Evolutionary conservation across 2,888 invertebrate species (phyloP), one percentile per base, ranked within the genome.

Genomic region (Tinea pellionella): DNA sequence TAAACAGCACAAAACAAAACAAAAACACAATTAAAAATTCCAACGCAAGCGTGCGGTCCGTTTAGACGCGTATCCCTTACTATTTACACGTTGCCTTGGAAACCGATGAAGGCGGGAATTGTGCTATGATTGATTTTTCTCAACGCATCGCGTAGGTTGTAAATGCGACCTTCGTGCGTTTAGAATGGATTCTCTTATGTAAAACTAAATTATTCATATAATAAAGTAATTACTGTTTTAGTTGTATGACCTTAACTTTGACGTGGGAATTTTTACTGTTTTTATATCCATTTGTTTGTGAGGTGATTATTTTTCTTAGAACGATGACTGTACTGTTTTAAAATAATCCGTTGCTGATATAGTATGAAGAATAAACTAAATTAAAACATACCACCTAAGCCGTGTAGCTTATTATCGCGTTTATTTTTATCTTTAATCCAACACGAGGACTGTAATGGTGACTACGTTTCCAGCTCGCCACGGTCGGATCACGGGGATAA

Each of bases 21-120:
- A 57, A 18, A 55, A 51, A 16, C 15, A 32, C 60, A 41, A 53
- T 19, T 15, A 18, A 12, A 37, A n/a, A n/a, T n/a, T n/a, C n/a
- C n/a, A 47, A 24, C 57, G 11, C 4, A 15, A 42, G 29, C 56
- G 47, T 42, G 42, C 59, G 57, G 29, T 18, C 18, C 9, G n/a
- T n/a, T 11, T 37, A 29, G 41, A 53, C 56, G 53, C 18, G 43
- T 18, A 30, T 56, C 24, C 61, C 75, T 77, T 74, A 73, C 83
- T 86, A 85, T 88, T 86, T 85, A 86, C 75, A 65, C 77, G 88
- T 88, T 77, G 77, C 82, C 82, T 79, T 80, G 84, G 80, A 70
- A 74, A 86, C 85, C 73, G 80, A 72, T 78, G 67, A 71, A 74
- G 76, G 78, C 78, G 19, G 55, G 78, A 78, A 79, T 79, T 73